phyloP scores from a whole-genome alignment of 2,113 vertebrate genomes.

The Burhinus oedicnemus region DNA sequence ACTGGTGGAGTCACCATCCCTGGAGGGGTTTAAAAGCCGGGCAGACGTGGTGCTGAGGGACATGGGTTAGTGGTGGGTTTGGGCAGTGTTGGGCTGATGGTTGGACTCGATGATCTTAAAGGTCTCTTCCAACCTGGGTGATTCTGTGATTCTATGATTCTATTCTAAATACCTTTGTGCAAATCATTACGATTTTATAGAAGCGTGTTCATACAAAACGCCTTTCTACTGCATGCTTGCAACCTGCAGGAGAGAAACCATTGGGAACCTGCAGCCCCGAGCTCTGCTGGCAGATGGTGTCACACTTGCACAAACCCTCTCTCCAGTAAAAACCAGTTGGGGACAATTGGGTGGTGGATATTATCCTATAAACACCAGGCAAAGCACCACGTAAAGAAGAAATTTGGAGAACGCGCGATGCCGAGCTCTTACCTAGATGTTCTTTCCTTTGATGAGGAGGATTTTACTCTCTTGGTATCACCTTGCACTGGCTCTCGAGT shows the following conservation, averaged over 20 bases:
- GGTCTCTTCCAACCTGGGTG: no score
- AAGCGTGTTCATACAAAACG: neutral
- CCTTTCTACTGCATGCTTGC: neutral
- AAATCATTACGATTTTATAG: neutral
- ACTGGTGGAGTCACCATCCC: no score
- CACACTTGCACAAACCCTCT: rapidly evolving
- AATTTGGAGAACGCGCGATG: rapidly evolving
- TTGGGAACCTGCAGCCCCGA: rapidly evolving
- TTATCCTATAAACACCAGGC: neutral
- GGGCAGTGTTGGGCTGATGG: no score
- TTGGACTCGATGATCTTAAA: no score
- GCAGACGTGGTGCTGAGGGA: no score
- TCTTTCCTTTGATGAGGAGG: neutral
- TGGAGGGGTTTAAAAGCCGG: no score
- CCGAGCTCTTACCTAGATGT: neutral
- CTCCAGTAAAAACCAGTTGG: neutral
- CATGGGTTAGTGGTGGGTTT: no score
- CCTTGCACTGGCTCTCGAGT: neutral
- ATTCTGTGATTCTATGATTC: no score
- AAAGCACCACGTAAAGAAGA: neutral
- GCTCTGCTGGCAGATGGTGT: neutral
- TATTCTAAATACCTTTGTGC: no score
- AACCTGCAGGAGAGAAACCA: neutral
- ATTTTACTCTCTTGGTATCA: neutral
- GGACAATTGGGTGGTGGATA: neutral